phyloP scores from a whole-genome alignment of 2,888 invertebrate species.

The Phytoseiulus persimilis region DNA sequence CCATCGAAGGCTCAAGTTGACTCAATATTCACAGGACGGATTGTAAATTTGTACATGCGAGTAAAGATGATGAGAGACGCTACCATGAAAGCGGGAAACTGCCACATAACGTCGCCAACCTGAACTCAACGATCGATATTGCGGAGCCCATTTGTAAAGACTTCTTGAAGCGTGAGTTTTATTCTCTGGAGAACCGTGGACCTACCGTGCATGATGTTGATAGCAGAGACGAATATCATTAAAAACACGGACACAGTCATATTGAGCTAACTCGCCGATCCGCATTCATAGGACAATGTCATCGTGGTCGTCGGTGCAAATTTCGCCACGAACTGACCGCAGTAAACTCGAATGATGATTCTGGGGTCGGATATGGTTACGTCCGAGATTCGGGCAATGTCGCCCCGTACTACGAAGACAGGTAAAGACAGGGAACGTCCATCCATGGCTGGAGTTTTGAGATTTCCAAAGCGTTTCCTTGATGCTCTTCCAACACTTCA shows the following conservation, averaged over 20 bases:
- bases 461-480: background rate
- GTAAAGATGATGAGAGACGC: constrained; percentile 63
- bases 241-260: too few species aligned
- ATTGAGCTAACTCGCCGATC: background rate
- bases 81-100: constrained; percentile 64
- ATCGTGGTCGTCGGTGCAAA: constrained; percentile 54
- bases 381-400: background rate
- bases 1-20: background rate
- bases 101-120: constrained; percentile 56
- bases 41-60: constrained; percentile 69
- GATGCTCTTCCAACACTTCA: too few species aligned
- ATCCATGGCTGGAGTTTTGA: too few species aligned
- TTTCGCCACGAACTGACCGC: constrained; percentile 51
- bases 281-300: constrained; percentile 53
- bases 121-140: constrained; percentile 46
- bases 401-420: background rate
- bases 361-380: background rate
- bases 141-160: constrained; percentile 58
- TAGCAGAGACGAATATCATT: too few species aligned
- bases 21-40: constrained; percentile 51
- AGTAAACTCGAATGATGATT: constrained; percentile 36
- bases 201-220: too few species aligned
- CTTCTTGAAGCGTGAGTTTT: constrained; percentile 51
- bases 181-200: too few species aligned
- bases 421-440: too few species aligned